Evolutionary conservation across 2,888 invertebrate species (phyloP), one percentile per base, ranked within the genome.

Genomic region (Iphiclides podalirius): DNA sequence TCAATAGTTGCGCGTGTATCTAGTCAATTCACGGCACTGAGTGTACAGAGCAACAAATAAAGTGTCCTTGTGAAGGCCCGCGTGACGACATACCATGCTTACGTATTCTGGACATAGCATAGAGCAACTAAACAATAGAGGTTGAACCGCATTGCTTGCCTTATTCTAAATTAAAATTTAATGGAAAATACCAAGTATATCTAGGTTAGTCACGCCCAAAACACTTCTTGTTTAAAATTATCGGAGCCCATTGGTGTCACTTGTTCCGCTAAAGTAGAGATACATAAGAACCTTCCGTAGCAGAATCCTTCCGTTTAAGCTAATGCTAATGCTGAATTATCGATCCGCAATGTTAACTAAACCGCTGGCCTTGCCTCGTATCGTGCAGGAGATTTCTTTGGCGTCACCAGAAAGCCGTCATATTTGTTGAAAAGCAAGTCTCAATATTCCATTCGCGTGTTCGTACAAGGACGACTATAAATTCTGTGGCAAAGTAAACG

Each of bases 41-140:
- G 53, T 47, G 47, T 56, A 41, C 50, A 41, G 47, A 50, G 40
- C 47, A 51, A 47, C 42, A 47, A 49, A 55, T 56, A 53, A 56
- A 47, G 47, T 47, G 53, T 51, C 45, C 53, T 51, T 52, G 57
- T 41, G 47, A 57, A 64, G 60, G 56, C 55, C 59, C 47, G 40
- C 28, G 34, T 61, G 60, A 64, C 59, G 64, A 61, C 59, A 66
- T 17, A 49, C 16, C 37, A 52, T 53, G 55, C 55, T 52, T 54
- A 57, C 54, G 55, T 57, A 51, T 53, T 35, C 44, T 48, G 47
- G 42, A 57, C 52, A 47, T 28, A 23, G 33, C 35, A 36, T 23
- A 50, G 33, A 37, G 8, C 28, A 36, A 23, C 37, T n/a, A 26
- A 17, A 26, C 31, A 39, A 39, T 40, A 47, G 45, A 45, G 39